Evolutionary conservation across 2,797 vertebrate genomes (phyloP), one percentile per base, ranked within the genome.

Genomic region (Gephyroberyx darwinii): DNA sequence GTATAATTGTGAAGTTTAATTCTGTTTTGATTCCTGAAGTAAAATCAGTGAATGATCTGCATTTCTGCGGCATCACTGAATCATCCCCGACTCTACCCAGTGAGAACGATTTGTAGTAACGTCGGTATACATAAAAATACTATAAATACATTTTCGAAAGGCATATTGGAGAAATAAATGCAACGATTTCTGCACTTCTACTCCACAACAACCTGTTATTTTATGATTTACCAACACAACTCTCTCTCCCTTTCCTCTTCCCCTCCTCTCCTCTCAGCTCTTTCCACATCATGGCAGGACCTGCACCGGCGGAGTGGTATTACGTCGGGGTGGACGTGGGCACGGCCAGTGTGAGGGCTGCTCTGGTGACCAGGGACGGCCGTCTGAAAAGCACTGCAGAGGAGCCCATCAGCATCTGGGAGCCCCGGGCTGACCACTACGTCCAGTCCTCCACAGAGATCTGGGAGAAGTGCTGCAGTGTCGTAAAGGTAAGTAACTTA

Each of bases 311-410:
- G 0, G 88, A 90, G 63, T 47, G 64, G 0, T 98, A 90, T 77
- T 99, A 96, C 0, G 89, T 99, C 16, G 98, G 96, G 0, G 92
- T 99, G 67, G 98, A 99, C 0, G 97, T 98, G 76, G 98, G 98
- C 55, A 97, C 96, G 0, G 92, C 91, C 71, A 97, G 97, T 4
- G 97, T 97, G 17, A 94, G 98, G 0, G 97, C 96, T 0, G 97
- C 97, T 0, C 92, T 99, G 82, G 96, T 98, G 66, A 95, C 95
- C 3, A 88, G 81, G 5, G 54, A 60, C 0, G 97, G 97, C 0
- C 66, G 69, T 0, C 81, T 98, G 60, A 75, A 84, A 77, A 91
- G 83, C 65, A 94, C 94, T 0, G 93, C 95, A 4, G 93, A 97
- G 30, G 93, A 95, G 22, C 87, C 93, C 50, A 93, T 98, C 89